Base-by-base conservation (phyloP, 2,888 invertebrate genomes). In the Thereva unica region DNA sequence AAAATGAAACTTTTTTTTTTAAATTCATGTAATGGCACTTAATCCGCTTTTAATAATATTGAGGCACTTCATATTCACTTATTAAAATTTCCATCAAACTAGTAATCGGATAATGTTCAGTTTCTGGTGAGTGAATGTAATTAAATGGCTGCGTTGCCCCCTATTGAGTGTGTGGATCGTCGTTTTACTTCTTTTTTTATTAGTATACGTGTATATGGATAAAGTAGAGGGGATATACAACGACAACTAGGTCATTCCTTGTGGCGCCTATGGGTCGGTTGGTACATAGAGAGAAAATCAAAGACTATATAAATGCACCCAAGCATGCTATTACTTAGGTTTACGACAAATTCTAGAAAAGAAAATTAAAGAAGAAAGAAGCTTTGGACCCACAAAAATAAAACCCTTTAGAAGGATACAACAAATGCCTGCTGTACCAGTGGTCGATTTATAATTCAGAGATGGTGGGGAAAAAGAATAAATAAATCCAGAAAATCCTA, bases 241-340 rank as follows among this genome's bases (percentile, higher is more conserved):
- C 52, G 5, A 37, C 49, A 59, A 49, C 12, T 59, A 49, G 59
- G 59, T 59, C 59, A 59, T 47, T 59, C 59, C 45, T 47, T 49
- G 47, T 49, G 59, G 59, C 59, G 59, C 59, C 59, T 47, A 59
- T 2, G 23, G 2, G 23, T 23, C 23, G 59, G 12, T 40, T 34
- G 38, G 38, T 47, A 49, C 34, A 47, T 34, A 12, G 12, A 41
- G 12, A 40, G 49, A 49, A 47, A 59, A 47, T 59, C 7, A 12
- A 59, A 59, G 59, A 59, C 49, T 10, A 59, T 23, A 23, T 59
- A 59, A 38, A 49, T 59, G 59, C 59, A 47, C 59, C 9, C 8
- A 59, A 34, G 38, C 59, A 59, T 59, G 59, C 59, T 59, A 59
- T 59, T 45, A 49, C 49, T 59, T 59, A 47, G 57, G 44, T 12